Evolutionary conservation across 2,113 vertebrate genomes (phyloP).

Genomic region (Pollachius pollachius): DNA sequence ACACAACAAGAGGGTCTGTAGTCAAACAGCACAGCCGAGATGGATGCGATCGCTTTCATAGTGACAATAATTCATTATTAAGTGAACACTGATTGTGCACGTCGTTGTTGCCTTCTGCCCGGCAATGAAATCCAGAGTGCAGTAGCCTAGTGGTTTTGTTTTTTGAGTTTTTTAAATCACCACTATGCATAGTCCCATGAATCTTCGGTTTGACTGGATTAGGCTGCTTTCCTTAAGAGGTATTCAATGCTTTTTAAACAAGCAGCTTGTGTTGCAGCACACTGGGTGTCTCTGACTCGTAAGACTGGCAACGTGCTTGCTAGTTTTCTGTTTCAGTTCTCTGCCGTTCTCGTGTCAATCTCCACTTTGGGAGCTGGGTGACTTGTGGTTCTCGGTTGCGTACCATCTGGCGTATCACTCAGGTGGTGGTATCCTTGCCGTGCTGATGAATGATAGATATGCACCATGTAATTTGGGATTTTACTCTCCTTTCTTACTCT

Average conservation of each 20-base stretch:
- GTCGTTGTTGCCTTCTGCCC: background rate
- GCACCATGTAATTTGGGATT: constrained; percentile 18
- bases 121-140: no score
- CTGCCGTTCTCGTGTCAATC: constrained; percentile 22
- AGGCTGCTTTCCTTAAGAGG: no score
- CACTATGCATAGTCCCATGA: no score
- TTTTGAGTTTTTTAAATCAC: constrained; percentile 25
- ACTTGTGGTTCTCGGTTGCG: constrained; percentile 31
- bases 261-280: no score
- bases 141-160: constrained; percentile 33
- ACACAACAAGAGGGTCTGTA: no score
- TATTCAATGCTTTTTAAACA: no score
- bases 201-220: no score
- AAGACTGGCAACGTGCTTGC: constrained; percentile 17
- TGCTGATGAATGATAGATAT: constrained; percentile 17
- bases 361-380: constrained; percentile 14
- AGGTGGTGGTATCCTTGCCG: constrained; percentile 16
- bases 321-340: no score
- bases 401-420: constrained; percentile 46
- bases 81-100: background rate
- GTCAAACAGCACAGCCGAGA: no score
- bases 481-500: constrained; percentile 9
- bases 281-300: no score
- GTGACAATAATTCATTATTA: constrained; percentile 12
- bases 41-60: constrained; percentile 18